phyloP scores from a whole-genome alignment of 1,140 invertebrate species.

The Hydropsyche tenuis region DNA sequence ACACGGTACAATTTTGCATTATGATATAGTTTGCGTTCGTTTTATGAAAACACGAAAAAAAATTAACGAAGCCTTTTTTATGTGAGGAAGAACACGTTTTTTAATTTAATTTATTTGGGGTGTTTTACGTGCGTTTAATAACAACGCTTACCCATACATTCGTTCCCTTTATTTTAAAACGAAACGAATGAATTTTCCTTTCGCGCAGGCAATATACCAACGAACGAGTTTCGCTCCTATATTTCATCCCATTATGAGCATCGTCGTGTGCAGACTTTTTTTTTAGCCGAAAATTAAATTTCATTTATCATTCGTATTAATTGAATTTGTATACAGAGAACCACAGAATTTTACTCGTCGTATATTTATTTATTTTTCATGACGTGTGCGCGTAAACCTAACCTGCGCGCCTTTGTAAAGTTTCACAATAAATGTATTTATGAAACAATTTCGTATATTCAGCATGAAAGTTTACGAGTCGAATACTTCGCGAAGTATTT shows the following conservation, averaged over 20 bases:
- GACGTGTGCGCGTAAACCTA: background rate
- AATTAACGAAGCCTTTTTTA: too few relatives aligned
- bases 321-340: slow-evolving; percentile 2
- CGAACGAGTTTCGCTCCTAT: slow-evolving; percentile 7
- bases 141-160: too few relatives aligned
- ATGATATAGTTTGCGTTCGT: too few relatives aligned
- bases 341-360: background rate
- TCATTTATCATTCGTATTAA: slow-evolving; percentile 18
- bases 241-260: slow-evolving; percentile 17
- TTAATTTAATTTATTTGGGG: too few relatives aligned
- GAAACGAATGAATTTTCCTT: slow-evolving; percentile 5
- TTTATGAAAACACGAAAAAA: too few relatives aligned
- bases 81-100: too few relatives aligned
- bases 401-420: background rate
- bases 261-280: background rate
- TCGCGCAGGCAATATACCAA: background rate
- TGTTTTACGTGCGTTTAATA: too few relatives aligned
- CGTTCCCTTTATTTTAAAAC: background rate
- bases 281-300: slow-evolving; percentile 13
- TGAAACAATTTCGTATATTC: slow-evolving; percentile 17
- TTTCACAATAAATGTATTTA: too few relatives aligned
- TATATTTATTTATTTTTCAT: background rate
- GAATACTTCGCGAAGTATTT: slow-evolving; percentile 13
- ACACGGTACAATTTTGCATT: too few relatives aligned
- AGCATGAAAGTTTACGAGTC: background rate